Evolutionary conservation across 2,797 vertebrate genomes (phyloP), one percentile per base, ranked within the genome.

Genomic region (Pseudocheirus occidentalis): DNA sequence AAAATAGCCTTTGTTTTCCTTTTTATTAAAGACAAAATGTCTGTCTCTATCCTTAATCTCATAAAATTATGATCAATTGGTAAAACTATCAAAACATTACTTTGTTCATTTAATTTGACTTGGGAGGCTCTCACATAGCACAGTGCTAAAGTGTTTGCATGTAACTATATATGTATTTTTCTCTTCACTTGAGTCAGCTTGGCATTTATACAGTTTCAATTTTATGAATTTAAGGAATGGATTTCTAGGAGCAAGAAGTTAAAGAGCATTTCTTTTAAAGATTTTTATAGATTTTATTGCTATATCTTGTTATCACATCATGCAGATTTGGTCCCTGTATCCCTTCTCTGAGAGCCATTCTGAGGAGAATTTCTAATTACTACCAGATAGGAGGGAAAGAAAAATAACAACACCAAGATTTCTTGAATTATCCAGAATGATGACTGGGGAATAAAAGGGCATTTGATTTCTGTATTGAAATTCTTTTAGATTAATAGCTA

Each of bases 121-220:
- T 59, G 81, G 52, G 73, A 55, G 92, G 57, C 14, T 90, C 11
- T 92, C 18, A 73, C 12, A 90, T 27, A 58, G 55, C 73, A 81
- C 11, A 46, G 24, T 90, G n/a, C 89, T 91, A 55, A 73, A 55
- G 29, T 94, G 52, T 94, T 93, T 92, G 40, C 24, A 53, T 94
- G 89, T 96, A 94, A 46, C n/a, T 81, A 91, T 91, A 66, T 90
- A 92, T 90, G 12, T 46, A 24, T 93, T 14, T 94, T 96, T 94
- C 57, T 24, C 50, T 93, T 96, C 90, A 46, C 59, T n/a, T 94
- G 92, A 93, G 31, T 95, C 91, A 66, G 57, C 66, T 57, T n/a
- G 40, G 90, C 55, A 4, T 58, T 95, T 50, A 59, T 73, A 93
- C 93, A 94, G 10, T 34, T 59, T 96, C 93, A 90, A 94, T n/a